Evolutionary conservation across 2,888 invertebrate species (phyloP), one percentile per base, ranked within the genome.

Genomic region (Orthosia cruda): DNA sequence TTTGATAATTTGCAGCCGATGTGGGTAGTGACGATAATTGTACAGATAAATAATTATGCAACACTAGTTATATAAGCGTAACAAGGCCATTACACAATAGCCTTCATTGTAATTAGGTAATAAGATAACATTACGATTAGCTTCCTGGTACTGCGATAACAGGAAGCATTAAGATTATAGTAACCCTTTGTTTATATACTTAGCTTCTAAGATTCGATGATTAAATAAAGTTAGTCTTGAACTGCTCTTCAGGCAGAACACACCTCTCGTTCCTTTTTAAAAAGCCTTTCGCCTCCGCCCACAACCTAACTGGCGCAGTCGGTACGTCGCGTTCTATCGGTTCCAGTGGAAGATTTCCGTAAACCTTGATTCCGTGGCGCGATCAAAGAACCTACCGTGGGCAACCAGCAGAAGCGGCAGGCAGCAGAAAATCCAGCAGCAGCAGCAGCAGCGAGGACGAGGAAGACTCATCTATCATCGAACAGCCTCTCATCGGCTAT

Each of bases 291-390:
- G 64, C 4, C 50, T 64, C 64, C 4, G 15, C 52, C 50, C 52
- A 65, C 52, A 65, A 54, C 54, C 20, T 65, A 54, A 65, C 54
- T 64, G 26, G 52, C 50, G 50, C 63, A 64, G 64, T 7, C 64
- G 64, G 52, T 52, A 64, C 64, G 52, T 65, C 64, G 64, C 64
- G 64, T 65, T 65, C 15, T 16, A 26, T 65, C 52, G 64, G 64
- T 65, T 65, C 32, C 52, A 65, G 64, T 20, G 32, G 52, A 65
- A 52, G 1, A 52, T 5, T 65, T 65, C 52, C 52, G 26, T 65
- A 64, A 64, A 32, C n/a, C 64, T 52, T 3, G 52, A 64, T 9
- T 64, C 64, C 52, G 52, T 52, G 64, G 64, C 64, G 64, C 40
- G 64, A 32, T 7, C 4, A 52, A 61, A 50, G 52, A 65, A 65